Base-by-base conservation (phyloP, 2,888 invertebrate species). In the Tetramorium bicarinatum region DNA sequence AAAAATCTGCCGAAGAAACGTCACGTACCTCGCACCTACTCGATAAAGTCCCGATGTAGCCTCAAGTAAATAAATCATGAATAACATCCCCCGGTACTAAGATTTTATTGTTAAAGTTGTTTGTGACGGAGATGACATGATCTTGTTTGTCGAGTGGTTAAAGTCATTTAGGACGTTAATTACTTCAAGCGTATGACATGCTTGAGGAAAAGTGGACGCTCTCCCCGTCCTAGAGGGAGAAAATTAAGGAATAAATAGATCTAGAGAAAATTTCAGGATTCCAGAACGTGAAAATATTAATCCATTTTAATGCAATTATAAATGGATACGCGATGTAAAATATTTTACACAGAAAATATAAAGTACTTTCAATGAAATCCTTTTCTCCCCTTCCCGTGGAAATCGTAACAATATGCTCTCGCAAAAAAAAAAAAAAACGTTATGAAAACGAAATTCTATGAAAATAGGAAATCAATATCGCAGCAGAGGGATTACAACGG, bases 1-100 rank as follows among this genome's bases (percentile, higher is more conserved):
- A 82, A 74, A 62, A 76, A 82, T 66, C 64, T 64, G 75, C 77
- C 82, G 13, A 76, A 47, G 64, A 25, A 47, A 47, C 52, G 52
- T 76, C 69, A 72, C 72, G 75, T 75, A 52, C n/a, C 41, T 81
- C 62, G 62, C 62, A 62, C 41, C 77, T 25, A 77, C 44, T 72
- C 77, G 56, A 80, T 80, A 80, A 80, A 71, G 18, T 79, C 44
- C 21, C 41, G 59, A 18, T 8, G 79, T 49, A 25, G 72, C 34
- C 59, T 61, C n/a, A 13, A 61, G 47, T 71, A 80, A 80, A 80
- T 80, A 80, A 80, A 80, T 71, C 59, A 80, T 61, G 21, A 59
- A 47, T 56, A 62, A 56, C 38, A 47, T 25, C 21, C 25, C 21
- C 18, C 2, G 29, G 11, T 47, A 18, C 44, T 47, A 25, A 25